Conservation (phyloP, 2,797 vertebrate species). For the Graptemys geographica region DNA sequence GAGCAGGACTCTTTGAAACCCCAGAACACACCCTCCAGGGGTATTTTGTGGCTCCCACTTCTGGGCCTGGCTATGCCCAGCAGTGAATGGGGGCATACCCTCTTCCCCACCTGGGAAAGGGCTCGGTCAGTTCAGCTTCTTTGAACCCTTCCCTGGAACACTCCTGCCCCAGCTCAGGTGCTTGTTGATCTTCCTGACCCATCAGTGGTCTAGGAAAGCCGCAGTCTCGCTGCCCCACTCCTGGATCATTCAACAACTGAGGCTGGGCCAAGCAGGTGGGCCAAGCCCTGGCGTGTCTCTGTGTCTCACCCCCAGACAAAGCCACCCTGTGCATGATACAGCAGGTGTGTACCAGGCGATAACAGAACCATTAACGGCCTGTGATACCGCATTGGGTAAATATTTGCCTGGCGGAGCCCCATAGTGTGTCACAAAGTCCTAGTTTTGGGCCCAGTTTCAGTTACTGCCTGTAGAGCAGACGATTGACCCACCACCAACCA, state of each 20-base stretch:
- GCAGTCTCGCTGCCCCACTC: not conserved
- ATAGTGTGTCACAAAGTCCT: not conserved
- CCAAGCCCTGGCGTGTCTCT: rapidly evolving
- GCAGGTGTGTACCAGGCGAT: rapidly evolving
- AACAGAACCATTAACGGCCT: slow-evolving; percentile 18
- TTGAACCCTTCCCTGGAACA: not conserved
- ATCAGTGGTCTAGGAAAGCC: not conserved
- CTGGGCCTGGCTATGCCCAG: not conserved
- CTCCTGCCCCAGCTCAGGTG: rapidly evolving
- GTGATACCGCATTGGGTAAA: rapidly evolving
- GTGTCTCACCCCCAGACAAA: not conserved
- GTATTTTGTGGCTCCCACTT: not conserved
- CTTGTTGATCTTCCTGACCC: not conserved
- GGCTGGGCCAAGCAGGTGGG: rapidly evolving
- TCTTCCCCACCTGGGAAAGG: not conserved
- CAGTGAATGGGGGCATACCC: not conserved
- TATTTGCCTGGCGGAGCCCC: not conserved
- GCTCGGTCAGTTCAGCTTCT: not conserved
- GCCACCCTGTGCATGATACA: not conserved
- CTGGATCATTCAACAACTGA: rapidly evolving
- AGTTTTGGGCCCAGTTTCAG: not conserved
- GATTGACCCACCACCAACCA: rapidly evolving
- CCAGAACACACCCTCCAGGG: not conserved
- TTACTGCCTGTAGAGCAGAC: not conserved
- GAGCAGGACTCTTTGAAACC: not conserved